Evolutionary conservation across 2,888 invertebrate genomes (phyloP).

Genomic region (Eristalinus sepulchralis): DNA sequence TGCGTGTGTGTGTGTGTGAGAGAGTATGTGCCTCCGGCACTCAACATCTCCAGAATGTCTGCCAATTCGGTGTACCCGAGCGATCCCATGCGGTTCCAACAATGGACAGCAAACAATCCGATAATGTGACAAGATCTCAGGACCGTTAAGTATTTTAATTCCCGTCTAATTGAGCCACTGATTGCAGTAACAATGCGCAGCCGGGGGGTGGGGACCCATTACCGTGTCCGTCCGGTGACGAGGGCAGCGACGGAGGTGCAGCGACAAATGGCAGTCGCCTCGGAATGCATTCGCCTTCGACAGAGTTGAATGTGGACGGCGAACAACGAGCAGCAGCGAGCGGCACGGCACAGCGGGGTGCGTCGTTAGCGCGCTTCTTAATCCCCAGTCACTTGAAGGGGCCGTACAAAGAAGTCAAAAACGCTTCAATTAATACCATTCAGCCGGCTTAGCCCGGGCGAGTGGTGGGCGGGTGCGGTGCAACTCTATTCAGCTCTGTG

Average conservation of each 20-base stretch:
- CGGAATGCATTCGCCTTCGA: slow-evolving; percentile 41
- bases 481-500: slow-evolving; percentile 19
- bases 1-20: too few species aligned
- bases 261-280: slow-evolving; percentile 38
- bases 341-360: slow-evolving; percentile 50
- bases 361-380: slow-evolving; percentile 65
- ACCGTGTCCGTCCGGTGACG: background rate
- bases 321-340: too few species aligned
- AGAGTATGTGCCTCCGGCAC: slow-evolving; percentile 32
- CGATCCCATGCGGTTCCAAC: slow-evolving; percentile 65
- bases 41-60: slow-evolving; percentile 67
- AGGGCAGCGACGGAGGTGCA: slow-evolving; percentile 25
- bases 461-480: slow-evolving; percentile 51
- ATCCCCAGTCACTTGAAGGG: slow-evolving; percentile 54
- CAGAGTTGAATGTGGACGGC: slow-evolving; percentile 4
- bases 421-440: slow-evolving; percentile 70
- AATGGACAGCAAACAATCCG: slow-evolving; percentile 67
- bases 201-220: slow-evolving; percentile 39
- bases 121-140: slow-evolving; percentile 69
- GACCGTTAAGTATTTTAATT: slow-evolving; percentile 69
- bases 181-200: slow-evolving; percentile 63
- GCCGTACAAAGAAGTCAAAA: slow-evolving; percentile 67
- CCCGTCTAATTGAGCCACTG: slow-evolving; percentile 70
- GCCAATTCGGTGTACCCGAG: slow-evolving; percentile 24
- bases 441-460: slow-evolving; percentile 34